phyloP scores from a whole-genome alignment of 2,888 invertebrate genomes.

The Cantharis lateralis region DNA sequence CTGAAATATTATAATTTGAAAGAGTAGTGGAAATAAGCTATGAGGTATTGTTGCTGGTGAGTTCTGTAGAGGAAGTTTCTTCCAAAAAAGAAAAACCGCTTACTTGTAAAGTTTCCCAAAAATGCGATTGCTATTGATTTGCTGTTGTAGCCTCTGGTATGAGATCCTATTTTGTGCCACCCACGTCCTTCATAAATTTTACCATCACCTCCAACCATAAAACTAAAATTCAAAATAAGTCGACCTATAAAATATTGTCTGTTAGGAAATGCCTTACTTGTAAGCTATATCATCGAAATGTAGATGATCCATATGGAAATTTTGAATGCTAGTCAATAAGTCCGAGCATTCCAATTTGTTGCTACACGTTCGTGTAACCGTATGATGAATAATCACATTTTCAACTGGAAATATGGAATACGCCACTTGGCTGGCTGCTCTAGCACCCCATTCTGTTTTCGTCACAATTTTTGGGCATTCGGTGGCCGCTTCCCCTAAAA shows the following conservation, averaged over 20 bases:
- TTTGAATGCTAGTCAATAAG: constrained; percentile 56
- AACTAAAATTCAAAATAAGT: constrained; percentile 50
- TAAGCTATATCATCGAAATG: constrained; percentile 63
- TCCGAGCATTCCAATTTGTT: constrained; percentile 55
- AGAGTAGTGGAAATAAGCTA: too few relatives aligned
- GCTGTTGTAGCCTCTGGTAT: constrained; percentile 61
- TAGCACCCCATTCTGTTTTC: constrained; percentile 66
- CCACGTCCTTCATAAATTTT: constrained; percentile 65
- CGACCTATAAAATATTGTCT: too few relatives aligned
- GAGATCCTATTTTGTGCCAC: constrained; percentile 63
- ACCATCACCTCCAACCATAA: constrained; percentile 65
- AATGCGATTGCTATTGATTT: constrained; percentile 63
- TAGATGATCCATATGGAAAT: constrained; percentile 58
- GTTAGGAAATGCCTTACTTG: constrained; percentile 58
- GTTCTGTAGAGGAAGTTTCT: too few relatives aligned
- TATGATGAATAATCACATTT: constrained; percentile 63
- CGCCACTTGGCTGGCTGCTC: constrained; percentile 56
- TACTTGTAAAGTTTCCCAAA: constrained; percentile 62
- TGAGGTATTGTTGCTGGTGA: too few relatives aligned
- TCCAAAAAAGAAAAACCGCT: constrained; percentile 32
- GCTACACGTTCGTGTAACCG: constrained; percentile 58
- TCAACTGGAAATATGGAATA: constrained; percentile 61
- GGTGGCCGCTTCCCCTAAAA: constrained; percentile 19
- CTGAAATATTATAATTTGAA: too few relatives aligned
- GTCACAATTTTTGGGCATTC: constrained; percentile 61